phyloP scores from a whole-genome alignment of 1,140 invertebrate species.

The Calephelis nemesis region DNA sequence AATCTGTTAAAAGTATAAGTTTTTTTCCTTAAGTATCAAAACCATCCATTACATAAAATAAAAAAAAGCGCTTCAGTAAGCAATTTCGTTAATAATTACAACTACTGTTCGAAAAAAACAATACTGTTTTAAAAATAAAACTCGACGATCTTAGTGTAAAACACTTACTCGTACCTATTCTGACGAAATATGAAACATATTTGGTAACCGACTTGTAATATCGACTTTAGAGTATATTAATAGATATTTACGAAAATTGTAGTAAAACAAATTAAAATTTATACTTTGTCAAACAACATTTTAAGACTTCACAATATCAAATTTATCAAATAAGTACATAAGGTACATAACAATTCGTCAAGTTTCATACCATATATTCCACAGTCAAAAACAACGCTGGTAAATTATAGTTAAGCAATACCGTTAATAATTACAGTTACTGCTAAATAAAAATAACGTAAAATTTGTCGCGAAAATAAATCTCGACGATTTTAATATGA shows the following conservation, averaged over 20 bases:
- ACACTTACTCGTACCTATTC: no score
- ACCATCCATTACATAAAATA: slow-evolving; percentile 7
- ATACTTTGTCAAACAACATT: no score
- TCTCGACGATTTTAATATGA: background rate
- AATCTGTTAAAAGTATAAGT: no score
- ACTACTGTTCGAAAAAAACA: background rate
- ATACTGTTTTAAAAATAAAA: slow-evolving; percentile 3
- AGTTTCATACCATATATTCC: background rate
- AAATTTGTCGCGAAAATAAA: slow-evolving; percentile 10
- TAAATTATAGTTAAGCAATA: slow-evolving; percentile 5
- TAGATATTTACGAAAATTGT: no score
- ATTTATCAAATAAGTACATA: no score
- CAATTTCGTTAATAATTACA: slow-evolving; percentile 13
- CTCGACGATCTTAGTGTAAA: background rate
- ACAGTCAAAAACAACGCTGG: background rate
- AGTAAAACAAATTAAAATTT: background rate
- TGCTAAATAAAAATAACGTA: slow-evolving; percentile 3
- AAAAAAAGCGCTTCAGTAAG: background rate
- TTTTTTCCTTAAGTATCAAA: no score
- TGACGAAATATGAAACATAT: no score
- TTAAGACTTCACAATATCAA: no score
- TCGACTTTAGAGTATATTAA: no score
- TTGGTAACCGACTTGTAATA: no score
- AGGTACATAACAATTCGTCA: background rate
- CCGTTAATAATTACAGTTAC: slow-evolving; percentile 11